Conservation (phyloP, 1,140 invertebrate genomes). For the Zaprionus capensis region DNA sequence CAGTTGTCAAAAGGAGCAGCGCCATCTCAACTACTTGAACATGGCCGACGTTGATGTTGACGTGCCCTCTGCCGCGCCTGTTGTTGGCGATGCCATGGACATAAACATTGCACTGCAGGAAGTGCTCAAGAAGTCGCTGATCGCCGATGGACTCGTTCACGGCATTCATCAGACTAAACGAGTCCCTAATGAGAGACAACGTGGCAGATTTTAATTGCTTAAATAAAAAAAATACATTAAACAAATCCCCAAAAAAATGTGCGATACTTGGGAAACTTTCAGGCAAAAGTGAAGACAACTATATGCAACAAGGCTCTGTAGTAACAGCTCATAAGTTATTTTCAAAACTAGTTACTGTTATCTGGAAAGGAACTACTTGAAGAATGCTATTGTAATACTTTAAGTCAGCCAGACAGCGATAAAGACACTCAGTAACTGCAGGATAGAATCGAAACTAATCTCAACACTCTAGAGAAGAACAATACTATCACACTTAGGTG, state of each 20-base stretch:
- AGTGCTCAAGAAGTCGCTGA: conserved; percentile 97
- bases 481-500: no score
- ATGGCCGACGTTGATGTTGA: conserved; percentile 89
- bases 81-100: conserved; percentile 92
- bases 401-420: no score
- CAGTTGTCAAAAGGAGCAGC: conserved; percentile 83
- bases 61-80: conserved; percentile 86
- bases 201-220: conserved; percentile 61
- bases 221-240: conserved; percentile 58
- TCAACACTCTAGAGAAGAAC: no score
- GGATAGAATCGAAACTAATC: no score
- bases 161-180: conserved; percentile 94
- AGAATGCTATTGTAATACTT: no score
- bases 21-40: conserved; percentile 76
- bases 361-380: no score
- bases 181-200: conserved; percentile 75
- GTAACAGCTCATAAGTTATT: no score
- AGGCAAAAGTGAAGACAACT: no score
- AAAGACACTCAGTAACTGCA: no score
- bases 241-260: conserved; percentile 30
- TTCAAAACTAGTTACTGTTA: no score
- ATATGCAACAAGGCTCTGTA: no score
- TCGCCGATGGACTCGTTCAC: conserved; percentile 97
- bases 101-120: conserved; percentile 98
- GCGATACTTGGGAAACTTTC: not conserved